Evolutionary conservation across 2,888 invertebrate genomes (phyloP).

Genomic region (Tinea trinotella): DNA sequence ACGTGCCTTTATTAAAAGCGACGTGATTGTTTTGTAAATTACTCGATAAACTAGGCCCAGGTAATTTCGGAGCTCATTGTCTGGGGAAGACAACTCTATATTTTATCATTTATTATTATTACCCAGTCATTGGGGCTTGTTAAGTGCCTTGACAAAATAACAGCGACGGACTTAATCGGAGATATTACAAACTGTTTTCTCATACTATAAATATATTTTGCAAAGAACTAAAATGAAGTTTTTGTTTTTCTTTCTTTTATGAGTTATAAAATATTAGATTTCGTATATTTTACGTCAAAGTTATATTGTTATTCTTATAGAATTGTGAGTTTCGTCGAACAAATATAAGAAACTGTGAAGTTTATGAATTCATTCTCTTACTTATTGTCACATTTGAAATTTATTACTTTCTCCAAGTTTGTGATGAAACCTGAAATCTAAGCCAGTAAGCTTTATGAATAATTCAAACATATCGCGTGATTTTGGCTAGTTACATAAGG

Average conservation of each 20-base stretch:
- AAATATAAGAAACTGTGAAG: not conserved
- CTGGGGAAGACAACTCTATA: slow-evolving; percentile 13
- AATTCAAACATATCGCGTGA: slow-evolving; percentile 40
- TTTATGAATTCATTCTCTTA: slow-evolving; percentile 8
- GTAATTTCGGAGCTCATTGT: slow-evolving; percentile 18
- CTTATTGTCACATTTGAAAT: slow-evolving; percentile 17
- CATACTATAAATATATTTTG: too few species aligned
- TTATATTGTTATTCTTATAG: not conserved
- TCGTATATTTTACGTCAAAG: not conserved
- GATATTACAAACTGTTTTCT: not conserved
- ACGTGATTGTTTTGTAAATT: slow-evolving; percentile 63
- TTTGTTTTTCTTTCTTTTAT: too few species aligned
- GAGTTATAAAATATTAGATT: too few species aligned
- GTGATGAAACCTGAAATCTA: slow-evolving; percentile 17
- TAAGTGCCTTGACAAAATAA: slow-evolving; percentile 1
- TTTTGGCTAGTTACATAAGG: slow-evolving; percentile 30
- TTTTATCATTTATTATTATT: slow-evolving; percentile 18
- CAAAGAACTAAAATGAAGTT: too few species aligned
- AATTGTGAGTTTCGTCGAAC: slow-evolving; percentile 1
- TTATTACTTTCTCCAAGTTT: slow-evolving; percentile 17
- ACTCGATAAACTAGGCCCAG: slow-evolving; percentile 33
- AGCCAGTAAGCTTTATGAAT: slow-evolving; percentile 35
- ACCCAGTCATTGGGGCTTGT: slow-evolving; percentile 6
- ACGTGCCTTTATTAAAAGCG: slow-evolving; percentile 61
- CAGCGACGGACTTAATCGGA: not conserved